phyloP scores from a whole-genome alignment of 2,888 invertebrate genomes.

The Cremastobaeus sp. region DNA sequence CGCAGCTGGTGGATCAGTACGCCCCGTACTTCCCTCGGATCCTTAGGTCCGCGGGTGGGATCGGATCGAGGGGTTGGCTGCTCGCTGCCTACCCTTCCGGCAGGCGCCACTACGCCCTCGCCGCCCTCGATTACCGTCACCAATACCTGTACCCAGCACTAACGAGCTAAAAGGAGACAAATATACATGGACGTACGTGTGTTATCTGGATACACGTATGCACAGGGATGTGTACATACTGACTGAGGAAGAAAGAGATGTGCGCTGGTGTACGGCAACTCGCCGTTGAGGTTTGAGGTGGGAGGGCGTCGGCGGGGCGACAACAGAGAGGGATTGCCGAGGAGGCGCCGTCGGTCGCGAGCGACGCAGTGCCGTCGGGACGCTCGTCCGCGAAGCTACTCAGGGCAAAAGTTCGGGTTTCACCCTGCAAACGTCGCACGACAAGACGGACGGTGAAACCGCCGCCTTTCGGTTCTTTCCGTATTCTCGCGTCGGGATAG shows the following conservation, averaged over 20 bases:
- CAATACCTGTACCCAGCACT: slow-evolving; percentile 58
- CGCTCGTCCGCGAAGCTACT: slow-evolving; percentile 73
- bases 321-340: slow-evolving; percentile 72
- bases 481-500: slow-evolving; percentile 32
- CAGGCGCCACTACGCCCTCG: slow-evolving; percentile 54
- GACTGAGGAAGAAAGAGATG: slow-evolving; percentile 45
- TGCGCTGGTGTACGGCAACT: slow-evolving; percentile 32
- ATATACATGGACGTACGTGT: slow-evolving; percentile 54
- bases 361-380: slow-evolving; percentile 78
- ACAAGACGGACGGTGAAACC: slow-evolving; percentile 22
- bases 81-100: slow-evolving; percentile 59
- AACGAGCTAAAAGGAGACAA: slow-evolving; percentile 55
- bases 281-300: slow-evolving; percentile 35
- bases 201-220: slow-evolving; percentile 61
- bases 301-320: slow-evolving; percentile 30
- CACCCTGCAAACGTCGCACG: slow-evolving; percentile 34
- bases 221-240: slow-evolving; percentile 42
- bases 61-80: slow-evolving; percentile 57
- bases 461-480: slow-evolving; percentile 29
- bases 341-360: slow-evolving; percentile 74
- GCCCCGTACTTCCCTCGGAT: slow-evolving; percentile 68
- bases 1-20: slow-evolving; percentile 77
- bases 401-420: slow-evolving; percentile 32
- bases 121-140: slow-evolving; percentile 56
- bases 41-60: slow-evolving; percentile 61